These are phyloP conservation scores for Prolemur simus DNA, from an alignment of 2,113 vertebrate species.

Conservation along the genomic window DNA sequence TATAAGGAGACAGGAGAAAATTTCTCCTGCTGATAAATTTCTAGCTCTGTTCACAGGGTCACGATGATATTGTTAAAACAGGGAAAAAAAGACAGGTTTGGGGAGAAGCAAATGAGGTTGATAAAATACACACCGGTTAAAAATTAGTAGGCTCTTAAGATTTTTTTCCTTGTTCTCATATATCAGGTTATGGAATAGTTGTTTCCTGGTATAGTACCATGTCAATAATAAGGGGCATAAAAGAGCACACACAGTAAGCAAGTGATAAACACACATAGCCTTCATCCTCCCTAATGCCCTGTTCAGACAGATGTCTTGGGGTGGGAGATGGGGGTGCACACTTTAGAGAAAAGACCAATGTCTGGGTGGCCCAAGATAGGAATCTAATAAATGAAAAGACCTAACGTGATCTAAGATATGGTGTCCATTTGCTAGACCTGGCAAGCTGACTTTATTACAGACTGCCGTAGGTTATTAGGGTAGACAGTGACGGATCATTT, in stretches of 20 bases:
- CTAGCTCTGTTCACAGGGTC: background rate
- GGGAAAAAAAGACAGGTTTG: background rate
- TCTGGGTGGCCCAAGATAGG: constrained; percentile 47
- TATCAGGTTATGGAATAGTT: background rate
- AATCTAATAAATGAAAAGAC: constrained; percentile 77
- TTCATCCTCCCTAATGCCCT: background rate
- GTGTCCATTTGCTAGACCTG: constrained; percentile 72
- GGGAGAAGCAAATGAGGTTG: background rate
- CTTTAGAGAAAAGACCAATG: background rate
- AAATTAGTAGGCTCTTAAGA: background rate
- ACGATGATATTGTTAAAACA: background rate
- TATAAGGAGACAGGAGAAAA: background rate
- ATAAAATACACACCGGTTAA: background rate
- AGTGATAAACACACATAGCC: background rate
- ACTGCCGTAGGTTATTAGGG: constrained; percentile 75
- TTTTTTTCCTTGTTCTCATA: background rate
- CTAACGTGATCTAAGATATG: constrained; percentile 66
- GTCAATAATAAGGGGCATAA: background rate
- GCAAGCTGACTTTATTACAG: constrained; percentile 77
- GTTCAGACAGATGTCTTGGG: background rate
- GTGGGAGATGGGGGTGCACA: fast-evolving
- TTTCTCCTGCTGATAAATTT: background rate
- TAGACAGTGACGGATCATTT: constrained; percentile 83
- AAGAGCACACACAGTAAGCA: background rate
- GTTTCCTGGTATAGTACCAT: background rate